These are phyloP conservation scores for Drosophila pseudotakahashii DNA, from an alignment of 2,888 invertebrate species.

Conservation along the genomic window DNA sequence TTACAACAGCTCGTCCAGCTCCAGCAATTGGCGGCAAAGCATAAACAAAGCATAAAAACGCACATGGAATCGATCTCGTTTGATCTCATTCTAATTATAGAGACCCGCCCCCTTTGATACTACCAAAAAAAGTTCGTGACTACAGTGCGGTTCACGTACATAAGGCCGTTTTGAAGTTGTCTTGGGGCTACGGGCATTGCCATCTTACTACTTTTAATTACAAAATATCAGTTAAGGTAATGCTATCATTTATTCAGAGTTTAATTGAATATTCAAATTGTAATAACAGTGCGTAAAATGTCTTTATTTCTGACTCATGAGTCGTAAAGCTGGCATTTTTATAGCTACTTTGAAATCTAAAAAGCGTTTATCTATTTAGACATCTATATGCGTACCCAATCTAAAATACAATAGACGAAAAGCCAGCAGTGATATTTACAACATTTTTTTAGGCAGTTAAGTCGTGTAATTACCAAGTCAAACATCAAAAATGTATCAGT, in stretches of 20 bases:
- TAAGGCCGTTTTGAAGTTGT: neutral
- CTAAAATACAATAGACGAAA: neutral
- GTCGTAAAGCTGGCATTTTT: too few relatives aligned
- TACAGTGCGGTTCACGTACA: slow-evolving; percentile 2
- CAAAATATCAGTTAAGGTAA: too few relatives aligned
- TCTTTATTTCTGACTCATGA: too few relatives aligned
- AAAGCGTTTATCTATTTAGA: neutral
- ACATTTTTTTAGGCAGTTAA: neutral
- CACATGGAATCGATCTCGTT: slow-evolving; percentile 24
- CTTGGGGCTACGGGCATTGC: neutral
- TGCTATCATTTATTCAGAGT: too few relatives aligned
- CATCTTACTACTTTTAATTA: too few relatives aligned
- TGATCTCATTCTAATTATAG: slow-evolving; percentile 43
- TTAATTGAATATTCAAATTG: too few relatives aligned
- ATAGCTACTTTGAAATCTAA: too few relatives aligned
- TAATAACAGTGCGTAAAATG: too few relatives aligned
- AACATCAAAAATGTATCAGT: slow-evolving; percentile 4
- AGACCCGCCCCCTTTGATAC: neutral
- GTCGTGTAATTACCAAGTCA: neutral
- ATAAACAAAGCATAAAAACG: slow-evolving; percentile 53
- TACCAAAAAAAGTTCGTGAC: slow-evolving; percentile 17
- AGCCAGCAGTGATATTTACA: neutral
- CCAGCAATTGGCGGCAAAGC: slow-evolving; percentile 40
- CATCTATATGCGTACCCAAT: neutral
- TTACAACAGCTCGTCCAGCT: slow-evolving; percentile 60